Conservation (phyloP, 2,888 invertebrate genomes). For the Leucoma salicis region DNA sequence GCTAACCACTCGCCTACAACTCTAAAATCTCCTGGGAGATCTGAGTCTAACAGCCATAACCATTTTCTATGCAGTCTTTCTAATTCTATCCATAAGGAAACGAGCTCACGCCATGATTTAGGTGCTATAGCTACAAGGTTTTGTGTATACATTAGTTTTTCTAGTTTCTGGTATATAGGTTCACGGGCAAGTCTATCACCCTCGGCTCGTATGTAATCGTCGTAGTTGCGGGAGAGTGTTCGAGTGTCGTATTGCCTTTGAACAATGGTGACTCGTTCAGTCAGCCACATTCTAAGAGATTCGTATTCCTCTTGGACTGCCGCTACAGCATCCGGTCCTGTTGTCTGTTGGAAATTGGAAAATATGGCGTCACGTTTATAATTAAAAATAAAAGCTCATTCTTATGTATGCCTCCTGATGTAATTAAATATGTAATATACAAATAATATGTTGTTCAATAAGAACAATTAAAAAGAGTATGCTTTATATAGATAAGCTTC, state of each 20-base stretch:
- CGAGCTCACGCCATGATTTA: slow-evolving; percentile 93
- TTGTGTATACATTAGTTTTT: slow-evolving; percentile 90
- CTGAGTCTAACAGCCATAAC: slow-evolving; percentile 94
- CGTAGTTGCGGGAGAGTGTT: slow-evolving; percentile 89
- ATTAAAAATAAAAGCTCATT: too few relatives aligned
- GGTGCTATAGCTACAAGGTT: slow-evolving; percentile 91
- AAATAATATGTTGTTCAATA: too few relatives aligned
- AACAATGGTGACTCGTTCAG: slow-evolving; percentile 88
- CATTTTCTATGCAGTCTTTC: slow-evolving; percentile 91
- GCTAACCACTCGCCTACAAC: slow-evolving; percentile 95
- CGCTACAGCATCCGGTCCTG: slow-evolving; percentile 87
- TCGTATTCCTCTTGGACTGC: slow-evolving; percentile 91
- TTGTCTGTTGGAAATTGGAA: slow-evolving; percentile 69
- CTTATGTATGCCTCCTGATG: too few relatives aligned
- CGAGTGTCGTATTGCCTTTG: slow-evolving; percentile 89
- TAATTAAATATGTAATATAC: too few relatives aligned
- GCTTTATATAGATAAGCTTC: too few relatives aligned
- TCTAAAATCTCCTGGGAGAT: slow-evolving; percentile 92
- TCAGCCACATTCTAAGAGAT: slow-evolving; percentile 90
- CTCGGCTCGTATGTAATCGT: slow-evolving; percentile 90
- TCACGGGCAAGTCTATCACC: slow-evolving; percentile 88
- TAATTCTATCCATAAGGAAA: slow-evolving; percentile 90
- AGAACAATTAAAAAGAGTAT: too few relatives aligned
- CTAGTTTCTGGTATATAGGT: slow-evolving; percentile 88
- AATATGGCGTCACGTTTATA: too few relatives aligned